Conservation (phyloP, 2,888 invertebrate genomes). For the Antheraea yamamai region DNA sequence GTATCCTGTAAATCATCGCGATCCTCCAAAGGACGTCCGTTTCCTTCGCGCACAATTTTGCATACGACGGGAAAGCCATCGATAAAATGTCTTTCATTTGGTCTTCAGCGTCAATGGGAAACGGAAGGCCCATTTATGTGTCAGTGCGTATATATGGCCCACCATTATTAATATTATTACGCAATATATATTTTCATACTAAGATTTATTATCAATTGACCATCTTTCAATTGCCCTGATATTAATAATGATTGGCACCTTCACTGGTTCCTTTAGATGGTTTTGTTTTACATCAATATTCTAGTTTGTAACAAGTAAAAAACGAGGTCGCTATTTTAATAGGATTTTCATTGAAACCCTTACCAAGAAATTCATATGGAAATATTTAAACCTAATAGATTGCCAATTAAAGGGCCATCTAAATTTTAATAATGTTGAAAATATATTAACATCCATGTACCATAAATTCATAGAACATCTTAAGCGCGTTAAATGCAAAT, state of each 20-base stretch:
- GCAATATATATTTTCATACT: neutral
- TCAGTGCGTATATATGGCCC: constrained; percentile 21
- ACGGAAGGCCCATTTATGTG: constrained; percentile 52
- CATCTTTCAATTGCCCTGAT: neutral
- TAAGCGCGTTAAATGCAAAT: neutral
- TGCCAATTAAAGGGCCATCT: neutral
- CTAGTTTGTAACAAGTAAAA: neutral
- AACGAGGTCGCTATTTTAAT: neutral
- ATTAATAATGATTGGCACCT: neutral
- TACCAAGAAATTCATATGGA: neutral
- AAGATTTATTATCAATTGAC: neutral
- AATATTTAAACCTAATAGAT: neutral
- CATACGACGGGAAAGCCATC: constrained; percentile 58
- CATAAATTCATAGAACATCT: neutral
- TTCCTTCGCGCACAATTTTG: constrained; percentile 65
- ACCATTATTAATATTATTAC: neutral
- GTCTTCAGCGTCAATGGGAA: constrained; percentile 46
- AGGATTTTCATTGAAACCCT: neutral
- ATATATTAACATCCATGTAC: neutral
- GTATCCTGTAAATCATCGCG: constrained; percentile 61
- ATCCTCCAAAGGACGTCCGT: constrained; percentile 71
- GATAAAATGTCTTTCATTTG: constrained; percentile 43
- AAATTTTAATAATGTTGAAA: neutral
- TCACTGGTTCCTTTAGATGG: neutral
- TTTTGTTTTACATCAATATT: neutral